These are phyloP conservation scores for Pachyuromys duprasi DNA, from an alignment of 2,797 vertebrate genomes.

Conservation along the genomic window DNA sequence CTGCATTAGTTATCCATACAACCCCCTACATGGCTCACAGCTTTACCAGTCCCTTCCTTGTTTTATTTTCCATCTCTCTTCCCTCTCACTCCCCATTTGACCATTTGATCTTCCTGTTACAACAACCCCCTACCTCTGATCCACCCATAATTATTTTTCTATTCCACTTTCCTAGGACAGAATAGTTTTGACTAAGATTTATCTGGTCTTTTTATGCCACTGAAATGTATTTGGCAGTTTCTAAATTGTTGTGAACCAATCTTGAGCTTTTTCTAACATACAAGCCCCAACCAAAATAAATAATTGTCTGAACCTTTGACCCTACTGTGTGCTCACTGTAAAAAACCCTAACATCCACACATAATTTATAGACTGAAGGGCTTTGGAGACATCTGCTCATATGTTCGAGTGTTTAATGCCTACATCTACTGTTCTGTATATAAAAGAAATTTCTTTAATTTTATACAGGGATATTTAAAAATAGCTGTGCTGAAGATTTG, in stretches of 20 bases:
- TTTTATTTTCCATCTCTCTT: neutral
- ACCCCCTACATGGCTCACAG: neutral
- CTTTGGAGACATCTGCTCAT: slow-evolving; percentile 12
- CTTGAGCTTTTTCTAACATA: neutral
- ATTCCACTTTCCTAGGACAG: neutral
- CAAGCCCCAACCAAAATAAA: neutral
- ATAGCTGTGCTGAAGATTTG: slow-evolving; percentile 52
- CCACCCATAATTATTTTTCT: neutral
- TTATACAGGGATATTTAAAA: slow-evolving; percentile 59
- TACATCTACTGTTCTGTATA: neutral
- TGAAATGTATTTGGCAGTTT: neutral
- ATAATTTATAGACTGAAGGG: neutral
- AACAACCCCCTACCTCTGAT: neutral
- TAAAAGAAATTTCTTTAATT: slow-evolving; percentile 54
- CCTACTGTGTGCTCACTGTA: neutral
- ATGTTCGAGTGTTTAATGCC: neutral
- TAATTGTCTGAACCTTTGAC: slow-evolving; percentile 23
- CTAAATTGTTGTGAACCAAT: neutral
- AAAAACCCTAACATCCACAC: neutral
- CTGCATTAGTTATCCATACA: neutral
- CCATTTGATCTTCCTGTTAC: neutral
- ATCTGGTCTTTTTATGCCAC: neutral
- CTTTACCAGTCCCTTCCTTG: neutral
- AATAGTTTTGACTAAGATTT: neutral
- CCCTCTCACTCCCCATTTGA: neutral